Evolutionary conservation across 2,113 vertebrate genomes (phyloP), one percentile per base, ranked within the genome.

Genomic region (Notothenia coriiceps): DNA sequence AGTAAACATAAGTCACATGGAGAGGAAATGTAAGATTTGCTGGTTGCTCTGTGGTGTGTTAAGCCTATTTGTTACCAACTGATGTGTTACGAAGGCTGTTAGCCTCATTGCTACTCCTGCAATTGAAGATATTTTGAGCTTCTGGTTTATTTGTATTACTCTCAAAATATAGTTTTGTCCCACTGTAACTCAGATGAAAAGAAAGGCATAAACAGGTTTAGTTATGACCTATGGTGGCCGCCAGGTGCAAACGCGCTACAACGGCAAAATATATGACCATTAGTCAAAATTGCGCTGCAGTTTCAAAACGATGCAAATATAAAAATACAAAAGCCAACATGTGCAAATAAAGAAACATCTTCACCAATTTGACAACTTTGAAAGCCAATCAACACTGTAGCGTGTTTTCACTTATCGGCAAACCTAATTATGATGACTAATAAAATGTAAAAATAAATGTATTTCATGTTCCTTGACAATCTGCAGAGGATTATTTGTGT

Each of bases 1-100:
- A 8, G 56, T 80, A 84, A 87, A 93, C 84, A 86, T 8, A 63
- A 54, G 56, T 86, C 77, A 86, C 68, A 62, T 75, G 80, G 13
- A 51, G 52, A 59, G 70, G 78, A 76, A 50, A 64, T 69, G 0
- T 52, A 40, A 40, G 57, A 67, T 67, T 29, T 25, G 54, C 47
- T 1, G 10, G 25, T 44, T 50, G 10, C 56, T 56, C 64, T 33
- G 56, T 62, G 20, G 6, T 47, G 49, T 50, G 40, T 74, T 22
- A 29, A 22, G 50, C 29, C 6, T 33, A 12, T 1, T 60, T 73
- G 22, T 72, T 46, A 50, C 60, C 57, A 44, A 2, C 46, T 49
- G 1, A n/a, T 40, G 14, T 9, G 17, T 7, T n/a, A 10, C 63
- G 62, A 9, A 10, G 6, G 46, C 60, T 10, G 40, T 0, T 44